A percentile compares a stretch with the other conserved stretches of the same genome.
Evolutionary conservation across 2,888 invertebrate genomes (phyloP).

Genomic region (Lasioglossum malachurum): DNA sequence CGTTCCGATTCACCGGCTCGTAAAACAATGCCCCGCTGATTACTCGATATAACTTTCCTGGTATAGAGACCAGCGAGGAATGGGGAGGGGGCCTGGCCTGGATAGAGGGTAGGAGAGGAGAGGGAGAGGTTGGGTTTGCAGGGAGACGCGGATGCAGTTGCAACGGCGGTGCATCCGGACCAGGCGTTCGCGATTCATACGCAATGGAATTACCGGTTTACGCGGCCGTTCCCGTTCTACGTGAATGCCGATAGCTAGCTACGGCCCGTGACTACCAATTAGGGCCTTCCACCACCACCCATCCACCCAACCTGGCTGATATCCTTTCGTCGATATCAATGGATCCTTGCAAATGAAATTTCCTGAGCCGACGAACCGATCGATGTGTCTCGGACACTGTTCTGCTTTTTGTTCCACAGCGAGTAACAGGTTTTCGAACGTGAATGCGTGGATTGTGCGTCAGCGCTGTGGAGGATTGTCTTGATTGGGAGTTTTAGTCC

Average conservation of each 20-base stretch:
- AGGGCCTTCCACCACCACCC: constrained; percentile 16
- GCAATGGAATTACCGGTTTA: constrained; percentile 82
- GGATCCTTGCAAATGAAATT: constrained; percentile 53
- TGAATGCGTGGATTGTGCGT: background rate
- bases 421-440: background rate
- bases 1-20: constrained; percentile 82
- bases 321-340: constrained; percentile 18
- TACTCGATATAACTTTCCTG: constrained; percentile 82
- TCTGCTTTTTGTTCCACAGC: background rate
- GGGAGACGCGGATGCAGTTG: constrained; percentile 83
- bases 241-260: constrained; percentile 73
- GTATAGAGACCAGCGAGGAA: background rate
- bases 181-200: constrained; percentile 80
- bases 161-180: constrained; percentile 46
- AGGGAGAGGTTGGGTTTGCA: constrained; percentile 61
- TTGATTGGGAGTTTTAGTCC: background rate
- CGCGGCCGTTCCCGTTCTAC: constrained; percentile 76
- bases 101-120: background rate
- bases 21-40: constrained; percentile 84
- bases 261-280: constrained; percentile 57
- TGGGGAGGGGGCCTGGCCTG: constrained; percentile 50
- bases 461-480: background rate
- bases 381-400: constrained; percentile 16
- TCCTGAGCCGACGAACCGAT: constrained; percentile 26
- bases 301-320: background rate